A percentile compares a stretch with the other conserved stretches of the same genome.
These are phyloP conservation scores for Paracyclopina nana DNA, from an alignment of 1,140 invertebrate species.

Conservation along the genomic window DNA sequence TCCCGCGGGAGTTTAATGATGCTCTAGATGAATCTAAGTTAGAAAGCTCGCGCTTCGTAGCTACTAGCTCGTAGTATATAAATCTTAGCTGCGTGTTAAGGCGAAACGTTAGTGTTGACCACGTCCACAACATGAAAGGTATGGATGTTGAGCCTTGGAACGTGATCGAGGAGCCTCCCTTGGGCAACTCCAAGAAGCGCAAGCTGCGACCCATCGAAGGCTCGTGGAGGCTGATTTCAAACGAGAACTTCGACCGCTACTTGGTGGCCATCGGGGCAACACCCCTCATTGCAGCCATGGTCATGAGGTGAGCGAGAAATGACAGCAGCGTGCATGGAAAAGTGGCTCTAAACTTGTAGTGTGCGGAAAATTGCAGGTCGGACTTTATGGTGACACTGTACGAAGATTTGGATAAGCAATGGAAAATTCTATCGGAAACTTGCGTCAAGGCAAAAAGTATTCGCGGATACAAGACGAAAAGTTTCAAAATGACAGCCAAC, in stretches of 20 bases:
- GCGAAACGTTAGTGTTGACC: too few species aligned
- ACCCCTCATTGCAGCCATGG: not conserved
- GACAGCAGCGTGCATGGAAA: too few species aligned
- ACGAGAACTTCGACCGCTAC: not conserved
- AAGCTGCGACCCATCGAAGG: not conserved
- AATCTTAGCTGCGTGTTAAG: too few species aligned
- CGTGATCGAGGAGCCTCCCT: not conserved
- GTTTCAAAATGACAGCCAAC: not conserved
- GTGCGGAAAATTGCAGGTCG: too few species aligned
- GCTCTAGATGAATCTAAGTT: too few species aligned
- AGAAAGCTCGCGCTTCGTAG: too few species aligned
- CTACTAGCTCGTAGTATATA: too few species aligned
- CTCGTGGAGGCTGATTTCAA: not conserved
- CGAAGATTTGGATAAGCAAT: not conserved
- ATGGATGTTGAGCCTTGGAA: too few species aligned
- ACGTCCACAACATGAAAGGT: too few species aligned
- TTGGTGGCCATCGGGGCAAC: not conserved
- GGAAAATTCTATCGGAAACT: not conserved
- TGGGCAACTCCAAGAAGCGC: not conserved
- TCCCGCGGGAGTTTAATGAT: too few species aligned
- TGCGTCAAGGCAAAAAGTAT: not conserved
- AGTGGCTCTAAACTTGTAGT: too few species aligned
- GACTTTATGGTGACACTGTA: not conserved
- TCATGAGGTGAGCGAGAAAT: too few species aligned
- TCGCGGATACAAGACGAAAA: not conserved